Evolutionary conservation across 2,113 vertebrate species (phyloP).

Genomic region (Hoplias malabaricus): DNA sequence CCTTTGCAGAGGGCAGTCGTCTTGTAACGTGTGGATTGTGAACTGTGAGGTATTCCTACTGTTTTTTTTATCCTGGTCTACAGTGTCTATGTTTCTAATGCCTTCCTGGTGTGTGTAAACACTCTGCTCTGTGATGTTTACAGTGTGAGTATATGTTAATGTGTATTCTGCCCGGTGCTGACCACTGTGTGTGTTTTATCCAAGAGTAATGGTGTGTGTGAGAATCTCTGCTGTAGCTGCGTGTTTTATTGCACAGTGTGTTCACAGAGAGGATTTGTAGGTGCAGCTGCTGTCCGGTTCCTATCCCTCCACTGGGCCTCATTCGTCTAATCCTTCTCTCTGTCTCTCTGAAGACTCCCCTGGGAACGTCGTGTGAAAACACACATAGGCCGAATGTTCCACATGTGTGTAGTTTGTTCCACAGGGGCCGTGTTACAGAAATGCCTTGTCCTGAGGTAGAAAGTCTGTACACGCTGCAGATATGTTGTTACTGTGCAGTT

Average conservation of each 20-base stretch:
- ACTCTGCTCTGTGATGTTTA: neutral
- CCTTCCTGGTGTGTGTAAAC: neutral
- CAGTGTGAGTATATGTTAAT: neutral
- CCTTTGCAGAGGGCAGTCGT: too few species aligned
- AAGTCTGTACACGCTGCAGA: too few species aligned
- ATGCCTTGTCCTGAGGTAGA: neutral
- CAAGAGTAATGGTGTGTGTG: neutral
- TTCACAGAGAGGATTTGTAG: neutral
- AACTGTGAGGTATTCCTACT: too few species aligned
- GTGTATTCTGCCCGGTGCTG: neutral
- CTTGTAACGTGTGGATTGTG: too few species aligned
- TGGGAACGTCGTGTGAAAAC: neutral
- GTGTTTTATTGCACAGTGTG: conserved; percentile 18
- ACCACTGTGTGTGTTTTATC: neutral
- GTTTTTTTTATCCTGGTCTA: too few species aligned
- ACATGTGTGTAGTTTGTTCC: conserved; percentile 2
- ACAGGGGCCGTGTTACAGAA: neutral
- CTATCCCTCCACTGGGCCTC: neutral
- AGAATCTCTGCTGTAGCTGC: neutral
- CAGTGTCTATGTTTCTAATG: too few species aligned
- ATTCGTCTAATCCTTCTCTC: conserved; percentile 4
- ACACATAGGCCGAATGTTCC: neutral
- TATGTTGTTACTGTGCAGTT: too few species aligned
- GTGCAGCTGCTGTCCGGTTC: conserved; percentile 25
- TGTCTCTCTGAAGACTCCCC: neutral